These are phyloP conservation scores for Aricia artaxerxes DNA, from an alignment of 2,888 invertebrate species.

Conservation along the genomic window DNA sequence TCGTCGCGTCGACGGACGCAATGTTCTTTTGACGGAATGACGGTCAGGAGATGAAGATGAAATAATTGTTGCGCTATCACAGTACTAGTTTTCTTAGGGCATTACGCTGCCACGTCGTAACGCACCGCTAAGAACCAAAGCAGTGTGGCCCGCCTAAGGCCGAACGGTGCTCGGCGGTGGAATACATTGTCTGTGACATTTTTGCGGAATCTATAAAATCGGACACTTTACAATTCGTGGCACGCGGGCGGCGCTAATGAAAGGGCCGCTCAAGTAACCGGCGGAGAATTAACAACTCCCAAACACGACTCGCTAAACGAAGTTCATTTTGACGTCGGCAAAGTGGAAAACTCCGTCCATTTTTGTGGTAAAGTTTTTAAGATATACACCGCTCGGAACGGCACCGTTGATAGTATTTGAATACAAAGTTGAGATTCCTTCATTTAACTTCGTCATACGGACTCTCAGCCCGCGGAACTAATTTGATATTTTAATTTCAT, in stretches of 20 bases:
- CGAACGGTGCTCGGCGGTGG: constrained; percentile 40
- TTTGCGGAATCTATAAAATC: constrained; percentile 61
- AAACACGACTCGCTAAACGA: constrained; percentile 76
- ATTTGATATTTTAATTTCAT: constrained; percentile 62
- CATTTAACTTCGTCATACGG: constrained; percentile 28
- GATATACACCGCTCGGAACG: constrained; percentile 52
- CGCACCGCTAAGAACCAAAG: too few species aligned
- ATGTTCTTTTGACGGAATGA: background rate
- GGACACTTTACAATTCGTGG: constrained; percentile 62
- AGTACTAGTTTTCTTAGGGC: too few species aligned
- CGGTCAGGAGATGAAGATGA: background rate
- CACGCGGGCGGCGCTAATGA: constrained; percentile 76
- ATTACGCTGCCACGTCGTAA: too few species aligned
- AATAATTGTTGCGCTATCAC: too few species aligned
- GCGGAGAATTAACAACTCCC: constrained; percentile 75
- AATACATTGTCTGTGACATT: constrained; percentile 59
- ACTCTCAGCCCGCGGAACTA: constrained; percentile 6
- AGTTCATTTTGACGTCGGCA: constrained; percentile 71
- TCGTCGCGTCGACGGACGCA: background rate
- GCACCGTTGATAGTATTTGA: constrained; percentile 40
- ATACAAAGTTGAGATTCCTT: constrained; percentile 24
- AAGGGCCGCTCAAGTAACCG: constrained; percentile 75
- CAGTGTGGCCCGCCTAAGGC: background rate
- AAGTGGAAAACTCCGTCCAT: constrained; percentile 73
- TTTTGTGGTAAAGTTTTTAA: constrained; percentile 65